phyloP scores from a whole-genome alignment of 2,797 vertebrate species.

The Periparus ater region DNA sequence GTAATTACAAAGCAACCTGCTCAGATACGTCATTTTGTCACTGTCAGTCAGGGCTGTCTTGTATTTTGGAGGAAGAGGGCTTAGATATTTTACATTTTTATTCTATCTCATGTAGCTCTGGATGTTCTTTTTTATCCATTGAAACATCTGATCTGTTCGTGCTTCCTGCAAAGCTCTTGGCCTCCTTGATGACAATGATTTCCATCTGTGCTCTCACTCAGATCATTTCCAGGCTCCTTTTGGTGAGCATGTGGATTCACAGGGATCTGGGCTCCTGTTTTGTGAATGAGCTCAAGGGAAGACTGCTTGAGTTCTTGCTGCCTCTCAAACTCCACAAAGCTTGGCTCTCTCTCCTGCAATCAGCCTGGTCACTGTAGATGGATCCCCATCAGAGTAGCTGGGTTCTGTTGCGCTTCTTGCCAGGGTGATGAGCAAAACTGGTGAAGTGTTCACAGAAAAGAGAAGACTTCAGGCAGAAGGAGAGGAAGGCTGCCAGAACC shows the following conservation, averaged over 20 bases:
- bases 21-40: neutral
- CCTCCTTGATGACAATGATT: constrained; percentile 46
- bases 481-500: neutral
- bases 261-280: neutral
- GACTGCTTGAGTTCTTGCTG: neutral
- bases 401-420: neutral
- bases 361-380: accelerated
- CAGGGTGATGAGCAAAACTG: neutral
- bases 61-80: neutral
- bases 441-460: neutral
- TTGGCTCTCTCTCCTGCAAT: accelerated
- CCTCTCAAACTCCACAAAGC: neutral
- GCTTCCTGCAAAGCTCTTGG: constrained; percentile 46
- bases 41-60: neutral
- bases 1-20: constrained; percentile 11
- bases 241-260: neutral
- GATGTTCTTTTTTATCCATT: constrained; percentile 35
- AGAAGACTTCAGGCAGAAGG: neutral
- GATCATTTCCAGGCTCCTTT: constrained; percentile 50
- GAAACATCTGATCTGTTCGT: constrained; percentile 48
- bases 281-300: neutral
- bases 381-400: neutral
- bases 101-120: neutral
- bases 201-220: constrained; percentile 39
- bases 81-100: neutral